phyloP scores from a whole-genome alignment of 2,113 vertebrate genomes.

The Geococcyx californianus region DNA sequence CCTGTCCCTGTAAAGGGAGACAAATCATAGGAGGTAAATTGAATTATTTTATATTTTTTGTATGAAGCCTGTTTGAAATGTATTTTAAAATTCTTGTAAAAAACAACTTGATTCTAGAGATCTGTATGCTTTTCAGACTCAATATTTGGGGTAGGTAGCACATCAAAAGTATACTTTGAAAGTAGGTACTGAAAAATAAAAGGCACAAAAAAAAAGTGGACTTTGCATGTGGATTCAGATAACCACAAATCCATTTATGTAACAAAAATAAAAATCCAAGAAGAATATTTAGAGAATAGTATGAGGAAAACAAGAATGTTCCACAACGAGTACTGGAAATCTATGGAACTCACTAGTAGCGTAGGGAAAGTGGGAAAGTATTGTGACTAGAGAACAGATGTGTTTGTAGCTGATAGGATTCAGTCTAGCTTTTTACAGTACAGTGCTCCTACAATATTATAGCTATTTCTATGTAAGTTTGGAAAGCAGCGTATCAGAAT shows the following conservation, averaged over 20 bases:
- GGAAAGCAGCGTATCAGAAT: neutral
- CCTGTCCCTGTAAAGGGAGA: neutral
- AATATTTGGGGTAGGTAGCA: neutral
- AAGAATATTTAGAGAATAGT: neutral
- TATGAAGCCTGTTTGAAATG: neutral
- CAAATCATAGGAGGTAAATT: neutral
- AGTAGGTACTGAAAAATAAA: neutral
- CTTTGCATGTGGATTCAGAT: neutral
- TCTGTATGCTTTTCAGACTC: neutral
- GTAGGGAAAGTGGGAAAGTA: neutral
- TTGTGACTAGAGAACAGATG: fast-evolving
- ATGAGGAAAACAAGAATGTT: neutral
- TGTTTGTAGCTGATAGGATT: neutral
- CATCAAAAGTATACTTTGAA: neutral
- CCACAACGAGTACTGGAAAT: neutral
- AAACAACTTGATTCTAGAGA: neutral
- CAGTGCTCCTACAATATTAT: neutral
- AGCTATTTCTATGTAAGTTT: neutral
- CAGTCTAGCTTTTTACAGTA: neutral
- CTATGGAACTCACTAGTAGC: neutral
- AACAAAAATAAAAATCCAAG: neutral
- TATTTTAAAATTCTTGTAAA: neutral
- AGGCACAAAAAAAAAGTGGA: neutral
- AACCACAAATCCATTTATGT: neutral
- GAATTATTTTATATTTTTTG: neutral